Percentiles rank a stretch among this genome's conserved stretches.
These are phyloP conservation scores for Gymnothorax javanicus DNA, from an alignment of 2,797 vertebrate species.

Conservation along the genomic window DNA sequence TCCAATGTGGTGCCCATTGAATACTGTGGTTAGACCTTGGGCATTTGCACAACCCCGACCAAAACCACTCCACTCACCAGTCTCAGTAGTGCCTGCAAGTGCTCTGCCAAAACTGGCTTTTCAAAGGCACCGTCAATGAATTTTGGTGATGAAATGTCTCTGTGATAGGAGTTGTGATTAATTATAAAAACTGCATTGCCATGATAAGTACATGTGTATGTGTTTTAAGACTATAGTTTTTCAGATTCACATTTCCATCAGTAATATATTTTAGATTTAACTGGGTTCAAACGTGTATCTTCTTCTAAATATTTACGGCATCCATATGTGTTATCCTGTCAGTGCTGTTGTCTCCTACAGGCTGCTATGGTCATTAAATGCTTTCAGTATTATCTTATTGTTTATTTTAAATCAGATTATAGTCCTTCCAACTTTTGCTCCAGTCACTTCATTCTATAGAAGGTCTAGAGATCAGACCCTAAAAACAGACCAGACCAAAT, in stretches of 20 bases:
- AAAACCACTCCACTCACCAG: not conserved
- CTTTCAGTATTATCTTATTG: not conserved
- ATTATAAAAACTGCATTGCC: not conserved
- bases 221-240: not conserved
- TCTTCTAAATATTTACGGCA: not conserved
- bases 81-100: not conserved
- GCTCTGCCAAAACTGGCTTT: not conserved
- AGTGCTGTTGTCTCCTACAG: not conserved
- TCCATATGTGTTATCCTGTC: not conserved
- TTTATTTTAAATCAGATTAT: not conserved
- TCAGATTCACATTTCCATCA: not conserved
- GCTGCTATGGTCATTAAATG: constrained; percentile 7
- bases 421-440: not conserved
- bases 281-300: not conserved
- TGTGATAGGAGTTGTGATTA: not conserved
- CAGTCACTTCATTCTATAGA: not conserved
- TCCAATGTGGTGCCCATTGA: not conserved
- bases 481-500: not conserved
- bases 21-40: not conserved
- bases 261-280: not conserved
- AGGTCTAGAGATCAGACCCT: not conserved
- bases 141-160: not conserved
- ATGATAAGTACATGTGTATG: too few species aligned
- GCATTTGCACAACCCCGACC: not conserved
- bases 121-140: not conserved